Evolutionary conservation across 2,113 vertebrate genomes (phyloP), one percentile per base, ranked within the genome.

Genomic region (Miniopterus natalensis): DNA sequence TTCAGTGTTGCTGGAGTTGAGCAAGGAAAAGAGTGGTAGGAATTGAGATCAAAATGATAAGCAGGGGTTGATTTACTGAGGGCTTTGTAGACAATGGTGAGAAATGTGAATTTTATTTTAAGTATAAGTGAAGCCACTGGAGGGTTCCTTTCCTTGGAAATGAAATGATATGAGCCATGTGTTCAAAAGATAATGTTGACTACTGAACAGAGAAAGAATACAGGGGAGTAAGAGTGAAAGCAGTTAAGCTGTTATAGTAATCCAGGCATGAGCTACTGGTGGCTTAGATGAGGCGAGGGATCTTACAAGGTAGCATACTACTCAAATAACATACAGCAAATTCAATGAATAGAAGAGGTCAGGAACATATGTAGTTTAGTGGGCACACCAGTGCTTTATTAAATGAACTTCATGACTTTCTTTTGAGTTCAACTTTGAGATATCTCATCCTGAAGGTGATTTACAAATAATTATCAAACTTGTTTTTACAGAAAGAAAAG

Each of bases 311-410:
- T 27, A 18, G 71, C 85, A 61, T 83, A 23, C 3, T 84, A 90
- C 84, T 91, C 91, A 90, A 94, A 92, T 88, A 95, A 83, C 8
- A 66, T 59, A 66, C 59, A 93, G 89, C 55, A 96, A 97, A 97
- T 96, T 94, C 96, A 97, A 97, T 73, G 96, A 97, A 66, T 63
- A 92, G 95, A 97, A 96, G 98, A 97, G 97, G 75, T 93, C 96
- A 80, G 90, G 95, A 94, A 93, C 4, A 27, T 36, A 27, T 40
- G 31, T 95, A 89, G 98, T 98, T 98, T 98, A 97, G 65, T 70
- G 95, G 88, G 40, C 95, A 87, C 59, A 89, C 49, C 45, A 47
- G 85, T 94, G 89, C 42, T 98, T 96, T 96, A 92, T 65, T 96
- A 86, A 71, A 94, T 95, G 90, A 96, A 96, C 91, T 95, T 92